Percentiles rank a stretch among this genome's conserved stretches.
Conservation (phyloP, 2,797 vertebrate genomes). For the Halcyon badia region DNA sequence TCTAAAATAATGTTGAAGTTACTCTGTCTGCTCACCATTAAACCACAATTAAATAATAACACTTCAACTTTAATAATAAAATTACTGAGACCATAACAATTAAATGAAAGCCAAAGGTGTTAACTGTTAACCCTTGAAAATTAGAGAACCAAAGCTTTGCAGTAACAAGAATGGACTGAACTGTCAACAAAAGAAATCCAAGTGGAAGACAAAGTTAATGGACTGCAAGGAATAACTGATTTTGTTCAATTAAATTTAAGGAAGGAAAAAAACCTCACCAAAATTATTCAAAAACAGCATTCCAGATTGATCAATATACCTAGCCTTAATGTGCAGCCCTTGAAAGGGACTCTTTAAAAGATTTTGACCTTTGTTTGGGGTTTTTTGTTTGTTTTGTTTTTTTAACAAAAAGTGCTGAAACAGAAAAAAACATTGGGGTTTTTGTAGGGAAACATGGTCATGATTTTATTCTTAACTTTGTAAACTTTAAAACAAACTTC, state of each 20-base stretch:
- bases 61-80: background rate
- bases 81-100: background rate
- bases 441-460: background rate
- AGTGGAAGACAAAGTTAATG: background rate
- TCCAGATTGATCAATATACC: background rate
- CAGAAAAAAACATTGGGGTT: background rate
- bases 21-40: background rate
- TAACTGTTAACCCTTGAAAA: background rate
- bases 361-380: background rate
- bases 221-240: background rate
- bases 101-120: background rate
- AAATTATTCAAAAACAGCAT: background rate
- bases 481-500: background rate
- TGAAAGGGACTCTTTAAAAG: background rate
- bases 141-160: background rate
- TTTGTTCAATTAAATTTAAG: background rate
- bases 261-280: background rate
- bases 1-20: background rate
- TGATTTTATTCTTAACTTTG: background rate
- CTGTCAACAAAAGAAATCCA: background rate
- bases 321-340: background rate
- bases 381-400: background rate
- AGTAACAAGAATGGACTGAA: background rate
- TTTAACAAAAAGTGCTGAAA: background rate
- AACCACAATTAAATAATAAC: slow-evolving; percentile 9